Percentiles rank a stretch among this genome's conserved stretches.
Conservation (phyloP, 2,888 invertebrate genomes). For the Stratiomys singularior region DNA sequence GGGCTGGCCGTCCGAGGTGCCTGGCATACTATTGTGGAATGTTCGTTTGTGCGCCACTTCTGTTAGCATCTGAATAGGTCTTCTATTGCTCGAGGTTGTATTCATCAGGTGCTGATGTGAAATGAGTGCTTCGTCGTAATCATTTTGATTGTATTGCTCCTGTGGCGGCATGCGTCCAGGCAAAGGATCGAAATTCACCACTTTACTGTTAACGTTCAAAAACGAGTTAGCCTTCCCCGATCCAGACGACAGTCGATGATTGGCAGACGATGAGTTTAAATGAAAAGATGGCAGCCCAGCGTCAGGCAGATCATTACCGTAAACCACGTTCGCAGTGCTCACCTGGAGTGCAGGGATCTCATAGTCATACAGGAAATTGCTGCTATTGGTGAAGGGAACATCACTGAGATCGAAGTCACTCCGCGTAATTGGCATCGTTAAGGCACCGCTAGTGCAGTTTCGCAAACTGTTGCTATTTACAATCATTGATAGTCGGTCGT, state of each 20-base stretch:
- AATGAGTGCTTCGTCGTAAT: not conserved
- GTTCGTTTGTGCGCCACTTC: not conserved
- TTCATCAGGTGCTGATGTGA: not conserved
- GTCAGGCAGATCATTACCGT: not conserved
- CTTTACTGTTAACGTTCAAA: not conserved
- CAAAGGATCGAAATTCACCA: not conserved
- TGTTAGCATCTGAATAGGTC: not conserved
- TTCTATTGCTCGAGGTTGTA: not conserved
- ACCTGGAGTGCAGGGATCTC: not conserved
- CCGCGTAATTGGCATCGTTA: not conserved
- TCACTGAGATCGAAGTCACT: not conserved
- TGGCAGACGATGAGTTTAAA: not conserved
- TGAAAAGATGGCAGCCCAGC: not conserved
- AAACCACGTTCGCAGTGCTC: not conserved
- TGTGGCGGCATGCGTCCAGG: not conserved
- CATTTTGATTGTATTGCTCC: not conserved
- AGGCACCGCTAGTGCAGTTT: not conserved
- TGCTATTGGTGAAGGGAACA: not conserved
- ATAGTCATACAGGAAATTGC: not conserved
- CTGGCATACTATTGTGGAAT: not conserved
- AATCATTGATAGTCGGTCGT: slow-evolving; percentile 15
- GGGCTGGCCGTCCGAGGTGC: not conserved
- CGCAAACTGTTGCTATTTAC: not conserved
- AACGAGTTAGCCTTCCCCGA: not conserved
- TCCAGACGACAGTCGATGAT: too few species aligned